Evolutionary conservation across 2,113 vertebrate genomes (phyloP).

Genomic region (Percopsis transmontana): DNA sequence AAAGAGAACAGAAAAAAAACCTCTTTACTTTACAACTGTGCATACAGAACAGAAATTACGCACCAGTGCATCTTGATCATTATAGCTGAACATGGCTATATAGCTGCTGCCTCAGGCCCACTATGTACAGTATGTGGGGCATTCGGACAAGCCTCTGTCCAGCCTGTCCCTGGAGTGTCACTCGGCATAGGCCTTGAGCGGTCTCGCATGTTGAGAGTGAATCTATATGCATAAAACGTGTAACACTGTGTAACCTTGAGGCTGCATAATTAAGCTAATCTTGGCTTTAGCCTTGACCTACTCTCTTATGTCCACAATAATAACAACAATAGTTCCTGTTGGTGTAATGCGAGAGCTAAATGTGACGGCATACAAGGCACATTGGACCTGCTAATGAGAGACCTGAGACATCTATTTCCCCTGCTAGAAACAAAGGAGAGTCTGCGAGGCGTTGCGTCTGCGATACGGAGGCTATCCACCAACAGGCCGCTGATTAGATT

Average conservation of each 20-base stretch:
- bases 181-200: slow-evolving; percentile 41
- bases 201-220: slow-evolving; percentile 32
- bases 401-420: slow-evolving; percentile 28
- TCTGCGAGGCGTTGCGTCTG: slow-evolving; percentile 5
- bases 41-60: slow-evolving; percentile 24
- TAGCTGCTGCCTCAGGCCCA: slow-evolving; percentile 21
- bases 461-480: slow-evolving; percentile 34
- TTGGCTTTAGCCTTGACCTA: slow-evolving; percentile 42
- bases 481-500: slow-evolving; percentile 64
- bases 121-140: slow-evolving; percentile 34
- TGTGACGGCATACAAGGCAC: slow-evolving; percentile 36
- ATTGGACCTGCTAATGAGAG: slow-evolving; percentile 37
- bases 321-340: too few species aligned
- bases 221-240: slow-evolving; percentile 21
- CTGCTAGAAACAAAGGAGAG: neutral
- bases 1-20: neutral
- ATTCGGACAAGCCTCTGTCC: slow-evolving; percentile 40
- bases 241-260: too few species aligned
- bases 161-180: slow-evolving; percentile 32
- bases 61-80: slow-evolving; percentile 17
- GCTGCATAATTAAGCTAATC: slow-evolving; percentile 12
- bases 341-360: slow-evolving; percentile 41
- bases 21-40: too few species aligned
- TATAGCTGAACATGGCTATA: slow-evolving; percentile 16
- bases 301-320: slow-evolving; percentile 30